Evolutionary conservation across 2,888 invertebrate genomes (phyloP), one percentile per base, ranked within the genome.

Genomic region (Nymphalis c-album): DNA sequence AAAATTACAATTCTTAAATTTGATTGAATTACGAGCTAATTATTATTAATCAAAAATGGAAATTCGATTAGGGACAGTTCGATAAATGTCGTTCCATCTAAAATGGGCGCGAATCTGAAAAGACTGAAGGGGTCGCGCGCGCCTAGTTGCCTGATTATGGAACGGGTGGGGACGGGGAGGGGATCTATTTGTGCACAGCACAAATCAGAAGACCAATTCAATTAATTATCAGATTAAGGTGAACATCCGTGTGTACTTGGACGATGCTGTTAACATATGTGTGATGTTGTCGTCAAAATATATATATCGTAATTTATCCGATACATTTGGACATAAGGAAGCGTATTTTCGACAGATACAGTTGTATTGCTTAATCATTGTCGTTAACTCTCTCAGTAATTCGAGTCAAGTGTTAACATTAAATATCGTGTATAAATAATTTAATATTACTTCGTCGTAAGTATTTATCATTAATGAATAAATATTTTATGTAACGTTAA

Each of bases 141-240:
- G 77, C 80, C 80, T 82, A 77, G 80, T 80, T 79, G 80, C 76
- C 79, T 76, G 74, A 81, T 78, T 76, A 75, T 74, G 76, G 78
- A 73, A 80, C 72, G 76, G 74, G 51, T 75, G 74, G 78, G 74
- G 61, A 75, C 68, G 85, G 85, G 78, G 81, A 74, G 82, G 77
- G 78, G 75, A 78, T 85, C 91, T 92, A 92, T 92, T 92, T 92
- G 86, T 84, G 91, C 86, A 77, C 87, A 85, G 82, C 86, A 91
- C 91, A 91, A 92, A 92, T 92, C 92, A 91, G 82, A 85, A 85
- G 88, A 88, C 89, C 85, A 83, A 86, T 87, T 90, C 90, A 89
- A 92, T 92, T 92, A 92, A 92, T 92, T 91, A 92, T 91, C 83
- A 88, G 90, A 92, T 92, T 92, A 91, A 92, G 88, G 91, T 91